A percentile compares a stretch with the other conserved stretches of the same genome.
Evolutionary conservation across 2,797 vertebrate genomes (phyloP).

Genomic region (Schizopygopsis malacanthus): DNA sequence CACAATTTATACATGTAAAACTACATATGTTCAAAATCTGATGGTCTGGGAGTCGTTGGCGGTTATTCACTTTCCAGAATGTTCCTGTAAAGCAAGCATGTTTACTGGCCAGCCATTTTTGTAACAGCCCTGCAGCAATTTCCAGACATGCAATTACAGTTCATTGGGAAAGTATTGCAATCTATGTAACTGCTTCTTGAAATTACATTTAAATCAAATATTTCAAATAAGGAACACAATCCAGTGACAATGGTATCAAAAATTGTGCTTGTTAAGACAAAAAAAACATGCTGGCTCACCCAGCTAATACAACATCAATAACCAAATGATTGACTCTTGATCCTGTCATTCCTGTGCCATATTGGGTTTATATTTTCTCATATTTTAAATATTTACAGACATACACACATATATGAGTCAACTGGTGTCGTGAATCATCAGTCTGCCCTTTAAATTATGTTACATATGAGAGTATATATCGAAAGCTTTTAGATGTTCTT

Average conservation of each 20-base stretch:
- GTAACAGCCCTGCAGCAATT: neutral
- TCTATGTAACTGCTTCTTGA: neutral
- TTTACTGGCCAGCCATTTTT: neutral
- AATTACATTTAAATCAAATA: constrained; percentile 1
- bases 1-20: neutral
- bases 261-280: neutral
- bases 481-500: too few species aligned
- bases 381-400: neutral
- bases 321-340: neutral
- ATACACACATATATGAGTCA: too few species aligned
- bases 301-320: neutral
- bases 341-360: too few species aligned
- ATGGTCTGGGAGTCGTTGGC: neutral
- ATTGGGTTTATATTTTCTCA: neutral
- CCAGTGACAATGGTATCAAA: neutral
- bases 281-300: neutral
- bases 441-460: too few species aligned
- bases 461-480: too few species aligned
- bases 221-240: neutral
- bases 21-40: neutral
- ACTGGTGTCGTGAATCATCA: too few species aligned
- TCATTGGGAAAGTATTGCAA: neutral
- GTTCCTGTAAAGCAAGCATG: constrained; percentile 3
- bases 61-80: neutral
- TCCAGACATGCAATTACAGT: constrained; percentile 34